Evolutionary conservation across 2,113 vertebrate species (phyloP).

Genomic region (Aptenodytes patagonicus): DNA sequence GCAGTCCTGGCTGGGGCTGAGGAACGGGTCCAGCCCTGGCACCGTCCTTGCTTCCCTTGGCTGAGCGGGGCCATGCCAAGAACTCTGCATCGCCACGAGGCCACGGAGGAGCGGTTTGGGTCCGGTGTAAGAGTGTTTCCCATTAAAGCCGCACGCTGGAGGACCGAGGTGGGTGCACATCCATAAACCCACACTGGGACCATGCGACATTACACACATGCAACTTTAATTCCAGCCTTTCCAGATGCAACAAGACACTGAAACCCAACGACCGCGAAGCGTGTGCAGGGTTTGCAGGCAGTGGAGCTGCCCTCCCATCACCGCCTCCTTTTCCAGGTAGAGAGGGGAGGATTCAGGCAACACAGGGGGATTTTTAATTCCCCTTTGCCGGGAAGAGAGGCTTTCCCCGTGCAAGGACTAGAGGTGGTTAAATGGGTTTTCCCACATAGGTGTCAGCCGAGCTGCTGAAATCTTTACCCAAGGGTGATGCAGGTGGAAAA

Average conservation of each 20-base stretch:
- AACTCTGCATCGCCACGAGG: fast-evolving
- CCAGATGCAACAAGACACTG: not conserved
- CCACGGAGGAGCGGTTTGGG: not conserved
- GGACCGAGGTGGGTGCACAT: not conserved
- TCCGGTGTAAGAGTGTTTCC: fast-evolving
- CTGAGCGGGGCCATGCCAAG: not conserved
- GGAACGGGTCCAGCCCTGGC: fast-evolving
- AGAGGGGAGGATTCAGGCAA: not conserved
- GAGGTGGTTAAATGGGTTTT: not conserved
- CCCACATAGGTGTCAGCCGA: not conserved
- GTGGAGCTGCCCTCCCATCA: fast-evolving
- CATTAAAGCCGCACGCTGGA: fast-evolving
- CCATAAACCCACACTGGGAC: fast-evolving
- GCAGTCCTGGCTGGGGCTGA: not conserved
- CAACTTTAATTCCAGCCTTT: not conserved
- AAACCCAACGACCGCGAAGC: fast-evolving
- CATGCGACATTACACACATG: fast-evolving
- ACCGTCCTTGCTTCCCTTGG: not conserved
- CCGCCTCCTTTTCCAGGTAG: not conserved
- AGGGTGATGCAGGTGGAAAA: not conserved
- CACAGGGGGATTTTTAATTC: not conserved
- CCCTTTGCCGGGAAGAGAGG: not conserved
- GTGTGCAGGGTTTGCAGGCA: not conserved
- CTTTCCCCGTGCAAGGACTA: not conserved
- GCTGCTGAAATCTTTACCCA: not conserved